These are phyloP conservation scores for Synergus umbraculus DNA, from an alignment of 2,888 invertebrate species.

Conservation along the genomic window DNA sequence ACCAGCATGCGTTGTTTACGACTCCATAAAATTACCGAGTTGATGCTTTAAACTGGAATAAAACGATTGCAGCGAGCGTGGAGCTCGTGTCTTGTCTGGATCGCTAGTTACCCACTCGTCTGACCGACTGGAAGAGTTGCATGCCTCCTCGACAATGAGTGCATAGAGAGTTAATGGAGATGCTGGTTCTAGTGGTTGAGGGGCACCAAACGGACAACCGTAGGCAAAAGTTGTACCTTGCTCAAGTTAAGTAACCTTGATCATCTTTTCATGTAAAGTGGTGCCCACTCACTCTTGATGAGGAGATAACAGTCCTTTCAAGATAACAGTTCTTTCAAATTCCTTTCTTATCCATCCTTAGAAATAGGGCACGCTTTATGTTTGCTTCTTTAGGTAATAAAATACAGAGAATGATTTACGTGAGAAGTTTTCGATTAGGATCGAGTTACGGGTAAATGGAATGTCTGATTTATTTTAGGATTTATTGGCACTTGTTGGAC, in stretches of 20 bases:
- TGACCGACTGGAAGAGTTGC: slow-evolving; percentile 26
- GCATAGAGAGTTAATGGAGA: slow-evolving; percentile 34
- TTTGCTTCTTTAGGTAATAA: not conserved
- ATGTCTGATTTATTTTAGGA: not conserved
- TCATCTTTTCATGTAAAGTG: not conserved
- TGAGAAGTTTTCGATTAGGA: slow-evolving; percentile 10
- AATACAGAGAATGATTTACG: not conserved
- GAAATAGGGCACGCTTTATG: slow-evolving; percentile 20
- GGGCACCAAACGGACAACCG: not conserved
- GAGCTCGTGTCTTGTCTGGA: slow-evolving; percentile 53
- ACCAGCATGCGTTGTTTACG: slow-evolving; percentile 73
- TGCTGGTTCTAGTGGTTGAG: not conserved
- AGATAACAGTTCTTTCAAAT: not conserved
- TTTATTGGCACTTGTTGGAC: not conserved
- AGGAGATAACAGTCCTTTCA: slow-evolving; percentile 25
- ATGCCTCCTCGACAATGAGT: slow-evolving; percentile 51
- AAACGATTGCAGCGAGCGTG: slow-evolving; percentile 67
- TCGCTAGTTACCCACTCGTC: slow-evolving; percentile 55
- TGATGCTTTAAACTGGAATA: slow-evolving; percentile 74
- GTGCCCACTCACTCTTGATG: slow-evolving; percentile 4
- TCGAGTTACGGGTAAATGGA: not conserved
- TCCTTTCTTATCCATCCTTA: not conserved
- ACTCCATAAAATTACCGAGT: slow-evolving; percentile 75
- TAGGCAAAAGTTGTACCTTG: not conserved
- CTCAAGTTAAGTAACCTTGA: slow-evolving; percentile 6